Conservation (phyloP, 2,888 invertebrate species). For the Agriotes lineatus region DNA sequence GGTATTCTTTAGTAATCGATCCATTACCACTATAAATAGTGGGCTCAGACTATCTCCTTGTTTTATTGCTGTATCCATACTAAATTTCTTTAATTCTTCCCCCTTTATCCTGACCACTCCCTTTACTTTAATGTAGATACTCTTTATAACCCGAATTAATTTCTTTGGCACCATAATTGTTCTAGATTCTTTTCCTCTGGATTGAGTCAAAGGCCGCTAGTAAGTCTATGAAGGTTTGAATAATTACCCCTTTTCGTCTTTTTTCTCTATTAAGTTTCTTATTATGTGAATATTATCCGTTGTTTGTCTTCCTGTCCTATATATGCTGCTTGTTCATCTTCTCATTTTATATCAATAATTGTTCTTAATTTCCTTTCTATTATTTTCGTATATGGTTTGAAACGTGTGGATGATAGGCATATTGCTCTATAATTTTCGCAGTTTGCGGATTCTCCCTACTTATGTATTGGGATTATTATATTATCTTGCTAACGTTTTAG, state of each 20-base stretch:
- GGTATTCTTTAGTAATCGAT: neutral
- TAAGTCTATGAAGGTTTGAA: slow-evolving; percentile 1
- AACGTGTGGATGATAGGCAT: neutral
- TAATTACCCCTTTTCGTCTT: neutral
- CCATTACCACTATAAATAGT: neutral
- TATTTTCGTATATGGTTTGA: slow-evolving; percentile 3
- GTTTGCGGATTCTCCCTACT: neutral
- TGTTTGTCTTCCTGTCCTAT: slow-evolving; percentile 1
- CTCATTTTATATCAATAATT: neutral
- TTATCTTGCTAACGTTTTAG: neutral
- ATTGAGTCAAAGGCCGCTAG: neutral
- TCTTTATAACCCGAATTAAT: neutral
- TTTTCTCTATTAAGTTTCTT: slow-evolving; percentile 1
- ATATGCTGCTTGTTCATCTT: too few species aligned
- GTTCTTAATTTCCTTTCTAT: neutral
- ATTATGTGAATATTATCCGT: neutral
- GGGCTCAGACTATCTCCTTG: slow-evolving; percentile 1
- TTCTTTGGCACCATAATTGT: neutral
- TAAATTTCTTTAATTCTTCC: too few species aligned
- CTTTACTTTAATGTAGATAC: neutral
- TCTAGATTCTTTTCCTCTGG: neutral
- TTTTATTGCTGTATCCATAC: neutral
- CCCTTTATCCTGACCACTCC: too few species aligned
- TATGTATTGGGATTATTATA: neutral
- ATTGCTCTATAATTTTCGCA: neutral